phyloP scores from a whole-genome alignment of 2,888 invertebrate genomes.

The Thera britannica region DNA sequence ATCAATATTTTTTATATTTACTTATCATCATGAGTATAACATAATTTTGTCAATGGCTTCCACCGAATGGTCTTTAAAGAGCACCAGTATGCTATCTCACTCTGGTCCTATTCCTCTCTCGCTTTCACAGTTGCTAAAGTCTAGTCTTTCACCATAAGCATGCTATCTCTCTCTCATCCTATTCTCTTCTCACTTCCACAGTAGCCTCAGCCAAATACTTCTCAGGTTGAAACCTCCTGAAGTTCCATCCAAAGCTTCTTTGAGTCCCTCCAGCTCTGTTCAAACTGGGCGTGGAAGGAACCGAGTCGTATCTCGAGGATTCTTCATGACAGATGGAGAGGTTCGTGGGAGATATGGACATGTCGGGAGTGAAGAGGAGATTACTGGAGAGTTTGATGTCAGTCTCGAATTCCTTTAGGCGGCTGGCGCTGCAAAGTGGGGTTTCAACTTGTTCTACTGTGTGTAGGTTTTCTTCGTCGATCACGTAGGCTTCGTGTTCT shows the following conservation, averaged over 20 bases:
- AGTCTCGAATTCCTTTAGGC: constrained; percentile 79
- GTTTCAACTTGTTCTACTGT: constrained; percentile 87
- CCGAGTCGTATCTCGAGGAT: constrained; percentile 52
- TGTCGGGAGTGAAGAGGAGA: constrained; percentile 52
- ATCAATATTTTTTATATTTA: neutral
- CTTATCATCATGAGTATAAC: neutral
- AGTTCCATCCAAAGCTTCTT: constrained; percentile 74
- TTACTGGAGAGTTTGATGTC: constrained; percentile 67
- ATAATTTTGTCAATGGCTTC: no score
- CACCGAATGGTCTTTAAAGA: no score
- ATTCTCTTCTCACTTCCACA: constrained; percentile 21
- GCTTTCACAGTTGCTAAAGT: no score
- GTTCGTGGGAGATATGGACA: constrained; percentile 59
- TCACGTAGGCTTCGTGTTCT: constrained; percentile 82
- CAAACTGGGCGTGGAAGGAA: constrained; percentile 62
- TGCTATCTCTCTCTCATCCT: neutral
- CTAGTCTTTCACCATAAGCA: neutral
- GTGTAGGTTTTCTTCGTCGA: constrained; percentile 87
- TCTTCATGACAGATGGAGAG: constrained; percentile 57
- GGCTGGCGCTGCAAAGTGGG: constrained; percentile 91
- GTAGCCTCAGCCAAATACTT: constrained; percentile 44
- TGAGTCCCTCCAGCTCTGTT: constrained; percentile 61
- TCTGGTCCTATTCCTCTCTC: no score
- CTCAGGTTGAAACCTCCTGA: constrained; percentile 62
- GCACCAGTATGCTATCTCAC: no score